Evolutionary conservation across 2,797 vertebrate genomes (phyloP).

Genomic region (Macroramphosus scolopax): DNA sequence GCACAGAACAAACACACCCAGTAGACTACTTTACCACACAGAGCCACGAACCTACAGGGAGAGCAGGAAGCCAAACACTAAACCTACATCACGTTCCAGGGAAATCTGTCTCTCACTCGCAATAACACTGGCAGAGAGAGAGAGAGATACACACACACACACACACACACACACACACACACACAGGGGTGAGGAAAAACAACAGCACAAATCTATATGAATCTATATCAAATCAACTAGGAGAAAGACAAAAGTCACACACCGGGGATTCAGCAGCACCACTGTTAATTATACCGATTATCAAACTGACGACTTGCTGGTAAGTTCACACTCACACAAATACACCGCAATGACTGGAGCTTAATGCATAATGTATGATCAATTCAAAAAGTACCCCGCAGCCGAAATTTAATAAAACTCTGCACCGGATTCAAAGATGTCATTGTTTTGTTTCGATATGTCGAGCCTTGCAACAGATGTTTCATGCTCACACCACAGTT

Average conservation of each 20-base stretch:
- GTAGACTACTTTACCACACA: slow-evolving; percentile 50
- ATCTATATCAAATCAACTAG: slow-evolving; percentile 35
- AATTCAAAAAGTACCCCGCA: slow-evolving; percentile 9
- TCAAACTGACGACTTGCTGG: slow-evolving; percentile 23
- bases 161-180: not conserved
- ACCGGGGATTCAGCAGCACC: slow-evolving; percentile 52
- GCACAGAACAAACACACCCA: slow-evolving; percentile 59
- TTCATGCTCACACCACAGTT: slow-evolving; percentile 23
- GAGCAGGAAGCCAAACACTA: slow-evolving; percentile 49
- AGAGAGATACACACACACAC: slow-evolving; percentile 1
- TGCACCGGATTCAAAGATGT: slow-evolving; percentile 3
- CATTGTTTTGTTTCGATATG: slow-evolving; percentile 8
- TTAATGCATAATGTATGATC: too few species aligned
- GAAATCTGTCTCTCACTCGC: slow-evolving; percentile 57
- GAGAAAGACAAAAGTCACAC: slow-evolving; percentile 33
- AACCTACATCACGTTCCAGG: slow-evolving; percentile 33
- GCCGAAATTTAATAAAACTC: slow-evolving; percentile 1
- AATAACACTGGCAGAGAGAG: slow-evolving; percentile 28
- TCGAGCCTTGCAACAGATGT: slow-evolving; percentile 37
- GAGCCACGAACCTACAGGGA: slow-evolving; percentile 43
- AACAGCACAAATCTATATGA: slow-evolving; percentile 37
- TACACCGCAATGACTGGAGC: slow-evolving; percentile 16
- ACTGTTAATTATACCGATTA: slow-evolving; percentile 45
- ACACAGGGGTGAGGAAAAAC: slow-evolving; percentile 12
- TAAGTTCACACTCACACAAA: slow-evolving; percentile 24